These are phyloP conservation scores for Acromyrmex heyeri DNA, from an alignment of 1,140 invertebrate genomes.

Conservation along the genomic window DNA sequence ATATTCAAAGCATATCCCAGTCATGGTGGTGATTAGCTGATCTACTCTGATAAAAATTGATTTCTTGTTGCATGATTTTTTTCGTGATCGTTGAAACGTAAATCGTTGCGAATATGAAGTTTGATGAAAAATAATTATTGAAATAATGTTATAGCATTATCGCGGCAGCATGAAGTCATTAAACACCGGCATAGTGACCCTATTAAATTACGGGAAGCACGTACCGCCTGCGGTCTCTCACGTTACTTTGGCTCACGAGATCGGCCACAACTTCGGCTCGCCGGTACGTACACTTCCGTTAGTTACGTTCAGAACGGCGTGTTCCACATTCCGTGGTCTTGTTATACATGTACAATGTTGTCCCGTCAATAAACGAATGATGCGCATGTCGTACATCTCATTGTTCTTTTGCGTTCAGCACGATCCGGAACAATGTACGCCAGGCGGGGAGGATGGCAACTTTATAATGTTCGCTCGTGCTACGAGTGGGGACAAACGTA, in stretches of 20 bases:
- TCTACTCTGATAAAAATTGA: neutral
- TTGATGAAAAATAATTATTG: conserved; percentile 35
- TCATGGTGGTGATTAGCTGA: neutral
- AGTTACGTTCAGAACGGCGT: conserved; percentile 15
- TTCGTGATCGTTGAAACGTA: neutral
- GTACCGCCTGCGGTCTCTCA: conserved; percentile 99
- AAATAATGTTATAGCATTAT: conserved; percentile 92
- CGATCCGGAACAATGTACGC: conserved; percentile 97
- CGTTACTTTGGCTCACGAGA: conserved; percentile 99
- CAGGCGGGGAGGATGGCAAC: conserved; percentile 97
- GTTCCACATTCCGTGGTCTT: conserved; percentile 8
- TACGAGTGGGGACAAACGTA: conserved; percentile 97
- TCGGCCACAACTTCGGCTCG: conserved; percentile 99
- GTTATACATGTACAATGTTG: neutral
- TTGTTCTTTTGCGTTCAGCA: conserved; percentile 90
- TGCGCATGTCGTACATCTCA: neutral
- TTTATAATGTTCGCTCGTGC: conserved; percentile 99
- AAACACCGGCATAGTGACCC: conserved; percentile 99
- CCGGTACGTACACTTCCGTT: conserved; percentile 89
- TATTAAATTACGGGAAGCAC: conserved; percentile 99
- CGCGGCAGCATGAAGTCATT: conserved; percentile 97
- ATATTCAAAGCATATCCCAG: neutral
- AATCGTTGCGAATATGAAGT: neutral
- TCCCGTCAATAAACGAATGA: conserved; percentile 60
- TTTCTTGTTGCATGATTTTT: neutral